Evolutionary conservation across 2,888 invertebrate genomes (phyloP), one percentile per base, ranked within the genome.

Genomic region (Odontocerum albicorne): DNA sequence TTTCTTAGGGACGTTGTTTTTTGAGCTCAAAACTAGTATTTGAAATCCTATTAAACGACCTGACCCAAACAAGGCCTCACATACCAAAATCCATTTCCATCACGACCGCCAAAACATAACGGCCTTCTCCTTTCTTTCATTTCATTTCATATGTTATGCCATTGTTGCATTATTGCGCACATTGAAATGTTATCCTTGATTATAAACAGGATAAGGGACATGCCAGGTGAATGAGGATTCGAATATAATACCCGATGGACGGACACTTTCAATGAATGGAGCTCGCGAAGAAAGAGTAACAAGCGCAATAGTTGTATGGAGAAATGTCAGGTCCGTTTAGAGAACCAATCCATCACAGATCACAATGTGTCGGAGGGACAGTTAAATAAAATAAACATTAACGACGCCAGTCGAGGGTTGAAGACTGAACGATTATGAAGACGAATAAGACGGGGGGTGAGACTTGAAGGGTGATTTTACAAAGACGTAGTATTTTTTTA

Each of bases 371-470:
- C 39, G 38, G n/a, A 16, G 36, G 47, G 58, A 56, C 50, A 47
- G 54, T 51, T 50, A 51, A 59, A 55, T 59, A 55, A 59, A 59
- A 59, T 55, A 59, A 59, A 59, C 58, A 59, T 57, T 49, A 53
- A 47, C 21, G 51, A 16, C 17, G 16, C 19, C 15, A 16, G 13
- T 8, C 40, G 20, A 40, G 40, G 40, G 21, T 40, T 7, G 27
- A 10, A 10, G 27, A 27, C 27, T 7, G n/a, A n/a, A n/a, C n/a
- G n/a, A n/a, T 38, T 3, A 38, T 10, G 6, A 8, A 10, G 20
- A 20, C 40, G 20, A 40, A 21, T 12, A 43, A 16, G 12, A 22
- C 22, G 39, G 40, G 40, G 43, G 43, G 31, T 43, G 43, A 27
- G 13, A 42, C 13, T 21, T 16, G 13, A 39, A 19, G 49, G 39